Evolutionary conservation across 2,888 invertebrate species (phyloP).

Genomic region (Lottia gigantea): DNA sequence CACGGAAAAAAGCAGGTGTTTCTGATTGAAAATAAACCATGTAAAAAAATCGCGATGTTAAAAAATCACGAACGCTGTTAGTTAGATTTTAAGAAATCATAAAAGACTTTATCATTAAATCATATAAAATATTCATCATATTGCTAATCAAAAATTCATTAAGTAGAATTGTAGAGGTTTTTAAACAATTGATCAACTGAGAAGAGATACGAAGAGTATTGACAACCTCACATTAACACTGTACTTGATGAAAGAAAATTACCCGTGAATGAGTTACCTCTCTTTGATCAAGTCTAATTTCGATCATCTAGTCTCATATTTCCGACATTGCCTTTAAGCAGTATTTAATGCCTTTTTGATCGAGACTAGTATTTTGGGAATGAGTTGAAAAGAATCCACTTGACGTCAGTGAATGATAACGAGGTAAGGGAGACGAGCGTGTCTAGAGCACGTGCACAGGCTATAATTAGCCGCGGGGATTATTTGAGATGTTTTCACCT

Average conservation of each 20-base stretch:
- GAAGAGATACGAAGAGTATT: not conserved
- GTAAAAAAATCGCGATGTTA: not conserved
- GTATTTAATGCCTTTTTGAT: not conserved
- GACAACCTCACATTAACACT: not conserved
- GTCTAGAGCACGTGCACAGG: constrained; percentile 6
- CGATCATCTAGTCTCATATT: not conserved
- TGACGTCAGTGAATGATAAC: constrained; percentile 1
- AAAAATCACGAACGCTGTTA: constrained; percentile 7
- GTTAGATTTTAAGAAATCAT: constrained; percentile 1
- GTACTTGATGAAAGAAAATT: not conserved
- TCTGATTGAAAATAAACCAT: not conserved
- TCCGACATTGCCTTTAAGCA: too few species aligned
- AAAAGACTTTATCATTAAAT: constrained; percentile 3
- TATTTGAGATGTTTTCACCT: constrained; percentile 7
- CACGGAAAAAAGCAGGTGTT: constrained; percentile 9
- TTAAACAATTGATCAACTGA: not conserved
- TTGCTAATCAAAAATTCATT: constrained; percentile 8
- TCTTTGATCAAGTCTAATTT: not conserved
- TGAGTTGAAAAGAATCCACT: not conserved
- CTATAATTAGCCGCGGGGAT: constrained; percentile 6
- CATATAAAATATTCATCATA: constrained; percentile 5
- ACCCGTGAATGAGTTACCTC: constrained; percentile 3
- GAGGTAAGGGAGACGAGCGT: not conserved
- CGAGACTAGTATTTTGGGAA: not conserved
- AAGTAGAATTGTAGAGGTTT: not conserved